Conservation (phyloP, 2,797 vertebrate genomes). For the Peromyscus attwateri region DNA sequence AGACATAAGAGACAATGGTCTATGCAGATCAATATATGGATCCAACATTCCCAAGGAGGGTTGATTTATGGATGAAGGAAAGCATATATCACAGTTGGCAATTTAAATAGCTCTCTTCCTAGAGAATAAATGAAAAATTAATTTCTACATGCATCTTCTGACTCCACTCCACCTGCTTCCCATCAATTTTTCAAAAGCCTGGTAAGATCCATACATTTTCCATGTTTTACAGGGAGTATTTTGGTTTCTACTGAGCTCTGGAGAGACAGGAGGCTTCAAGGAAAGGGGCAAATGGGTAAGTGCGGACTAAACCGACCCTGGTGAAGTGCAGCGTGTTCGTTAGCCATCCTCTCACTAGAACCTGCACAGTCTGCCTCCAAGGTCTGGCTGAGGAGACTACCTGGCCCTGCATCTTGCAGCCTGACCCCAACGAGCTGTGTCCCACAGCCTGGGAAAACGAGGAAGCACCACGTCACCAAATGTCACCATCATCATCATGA, state of each 20-base stretch:
- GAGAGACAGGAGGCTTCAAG: slow-evolving; percentile 10
- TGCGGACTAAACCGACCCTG: background rate
- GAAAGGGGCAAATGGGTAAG: background rate
- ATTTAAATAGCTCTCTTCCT: slow-evolving; percentile 79
- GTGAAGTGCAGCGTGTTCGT: background rate
- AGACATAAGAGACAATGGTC: slow-evolving; percentile 55
- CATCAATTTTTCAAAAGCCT: slow-evolving; percentile 76
- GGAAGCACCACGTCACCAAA: background rate
- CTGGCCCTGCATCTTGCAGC: no score
- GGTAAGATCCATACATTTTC: slow-evolving; percentile 64
- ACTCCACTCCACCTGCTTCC: slow-evolving; percentile 56
- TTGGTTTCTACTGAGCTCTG: slow-evolving; percentile 46
- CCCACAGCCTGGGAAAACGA: background rate
- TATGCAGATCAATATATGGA: slow-evolving; percentile 76
- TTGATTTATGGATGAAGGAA: slow-evolving; percentile 79
- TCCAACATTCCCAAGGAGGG: slow-evolving; percentile 64
- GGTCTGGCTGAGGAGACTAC: background rate
- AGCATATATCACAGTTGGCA: slow-evolving; percentile 74
- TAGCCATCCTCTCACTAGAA: accelerated
- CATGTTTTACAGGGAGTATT: slow-evolving; percentile 55
- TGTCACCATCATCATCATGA: no score
- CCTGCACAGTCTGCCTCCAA: background rate
- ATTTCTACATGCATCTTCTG: slow-evolving; percentile 63
- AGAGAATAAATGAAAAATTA: slow-evolving; percentile 79
- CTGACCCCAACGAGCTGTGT: background rate